Conservation (phyloP, 2,888 invertebrate genomes). For the Leptinotarsa rubiginosa region DNA sequence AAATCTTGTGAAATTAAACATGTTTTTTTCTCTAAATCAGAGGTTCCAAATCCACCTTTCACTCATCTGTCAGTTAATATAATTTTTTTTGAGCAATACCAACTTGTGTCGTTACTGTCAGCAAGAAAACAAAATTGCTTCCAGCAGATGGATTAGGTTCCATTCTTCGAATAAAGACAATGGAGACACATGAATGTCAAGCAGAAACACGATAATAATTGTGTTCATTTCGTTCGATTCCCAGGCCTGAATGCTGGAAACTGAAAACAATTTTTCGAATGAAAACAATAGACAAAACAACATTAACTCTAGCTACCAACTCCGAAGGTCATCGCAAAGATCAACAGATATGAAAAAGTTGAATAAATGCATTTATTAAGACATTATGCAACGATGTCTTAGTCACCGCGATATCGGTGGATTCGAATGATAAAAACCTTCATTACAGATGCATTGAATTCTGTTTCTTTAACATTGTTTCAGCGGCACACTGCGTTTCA, state of each 20-base stretch:
- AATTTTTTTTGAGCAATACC: too few relatives aligned
- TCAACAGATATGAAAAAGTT: constrained; percentile 57
- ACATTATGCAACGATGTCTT: constrained; percentile 57
- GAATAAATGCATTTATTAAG: constrained; percentile 59
- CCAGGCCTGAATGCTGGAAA: constrained; percentile 21
- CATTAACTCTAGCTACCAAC: constrained; percentile 54
- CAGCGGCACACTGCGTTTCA: constrained; percentile 8
- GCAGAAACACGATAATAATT: neutral
- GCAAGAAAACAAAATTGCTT: too few relatives aligned
- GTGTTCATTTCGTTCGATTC: constrained; percentile 15
- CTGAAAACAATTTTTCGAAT: constrained; percentile 27
- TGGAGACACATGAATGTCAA: constrained; percentile 13
- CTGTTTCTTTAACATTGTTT: constrained; percentile 20
- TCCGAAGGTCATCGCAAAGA: constrained; percentile 57
- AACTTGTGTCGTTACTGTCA: too few relatives aligned
- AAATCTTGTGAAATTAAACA: too few relatives aligned
- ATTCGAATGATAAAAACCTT: constrained; percentile 28
- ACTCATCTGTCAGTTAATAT: too few relatives aligned
- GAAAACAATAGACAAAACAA: constrained; percentile 54
- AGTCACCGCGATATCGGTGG: constrained; percentile 49
- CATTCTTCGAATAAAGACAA: neutral
- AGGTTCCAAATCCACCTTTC: too few relatives aligned
- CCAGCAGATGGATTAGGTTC: neutral
- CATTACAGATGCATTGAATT: constrained; percentile 33
- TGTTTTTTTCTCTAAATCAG: too few relatives aligned